Evolutionary conservation across 2,888 invertebrate species (phyloP), one percentile per base, ranked within the genome.

Genomic region (Amphipoea lucens): DNA sequence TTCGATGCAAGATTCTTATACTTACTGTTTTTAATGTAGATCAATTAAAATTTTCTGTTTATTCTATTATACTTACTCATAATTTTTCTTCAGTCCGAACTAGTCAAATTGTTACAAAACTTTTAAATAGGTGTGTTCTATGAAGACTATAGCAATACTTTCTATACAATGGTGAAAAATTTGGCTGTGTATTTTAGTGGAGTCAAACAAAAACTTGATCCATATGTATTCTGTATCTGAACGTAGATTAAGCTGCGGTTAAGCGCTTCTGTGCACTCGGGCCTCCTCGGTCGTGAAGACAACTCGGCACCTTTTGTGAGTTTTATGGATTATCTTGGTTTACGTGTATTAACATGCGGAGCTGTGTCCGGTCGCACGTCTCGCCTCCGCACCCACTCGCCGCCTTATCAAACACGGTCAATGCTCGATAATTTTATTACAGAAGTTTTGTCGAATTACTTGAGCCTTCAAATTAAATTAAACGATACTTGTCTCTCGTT

Each of bases 371-470:
- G 93, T 93, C 95, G 94, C 94, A 93, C 94, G 92, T 91, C 91
- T 90, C 90, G 67, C 79, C 88, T 91, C 92, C 90, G 90, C 93
- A 90, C 94, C 92, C 94, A 94, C 95, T 92, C 92, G 74, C 81
- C 74, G 71, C 86, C 85, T 95, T 96, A 96, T 96, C 96, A 92
- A 91, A 78, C 87, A 91, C 95, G 95, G 95, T 95, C 96, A 95
- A 93, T 94, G 94, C 95, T 95, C 95, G 96, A 96, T 96, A 96
- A 96, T 96, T 96, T 96, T 96, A 96, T 95, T 96, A 96, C 96
- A 95, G 93, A 95, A 96, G 96, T 96, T 96, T 96, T 96, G 96
- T 96, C 94, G 95, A 95, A 96, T 96, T 95, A 95, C 96, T 94
- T 92, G 92, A 93, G 93, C 93, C 96, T 95, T 95, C 94, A 94